phyloP scores from a whole-genome alignment of 2,797 vertebrate genomes.

The Sebastes oblongus region DNA sequence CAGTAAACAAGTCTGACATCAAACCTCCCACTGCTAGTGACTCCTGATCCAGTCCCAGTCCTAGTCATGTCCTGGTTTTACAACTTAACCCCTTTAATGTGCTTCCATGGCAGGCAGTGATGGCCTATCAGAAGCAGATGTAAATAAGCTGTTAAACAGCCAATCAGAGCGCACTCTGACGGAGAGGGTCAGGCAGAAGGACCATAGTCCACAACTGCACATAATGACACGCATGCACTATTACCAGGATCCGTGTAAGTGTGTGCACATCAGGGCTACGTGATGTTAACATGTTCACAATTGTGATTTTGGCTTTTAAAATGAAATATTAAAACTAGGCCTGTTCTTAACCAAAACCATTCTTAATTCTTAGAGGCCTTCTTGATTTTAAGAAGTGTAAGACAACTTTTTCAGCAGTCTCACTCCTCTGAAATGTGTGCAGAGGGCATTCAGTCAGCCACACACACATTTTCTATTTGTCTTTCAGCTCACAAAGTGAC shows the following conservation, averaged over 20 bases:
- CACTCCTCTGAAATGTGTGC: too few relatives aligned
- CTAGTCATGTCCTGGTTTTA: constrained; percentile 47
- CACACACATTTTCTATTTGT: background rate
- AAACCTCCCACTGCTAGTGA: background rate
- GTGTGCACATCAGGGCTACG: background rate
- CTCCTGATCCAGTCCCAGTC: constrained; percentile 41
- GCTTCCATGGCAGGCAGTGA: constrained; percentile 55
- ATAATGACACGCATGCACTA: constrained; percentile 21
- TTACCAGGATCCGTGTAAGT: background rate
- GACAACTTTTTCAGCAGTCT: too few relatives aligned
- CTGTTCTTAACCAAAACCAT: too few relatives aligned
- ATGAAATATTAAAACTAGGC: background rate
- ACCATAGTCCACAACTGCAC: constrained; percentile 51
- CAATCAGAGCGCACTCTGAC: constrained; percentile 53
- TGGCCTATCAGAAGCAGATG: constrained; percentile 62
- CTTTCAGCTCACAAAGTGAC: background rate
- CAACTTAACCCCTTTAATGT: constrained; percentile 48
- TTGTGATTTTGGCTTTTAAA: background rate
- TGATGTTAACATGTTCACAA: background rate
- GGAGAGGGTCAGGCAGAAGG: constrained; percentile 78
- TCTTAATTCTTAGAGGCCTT: too few relatives aligned
- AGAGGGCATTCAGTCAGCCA: background rate
- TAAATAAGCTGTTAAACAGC: constrained; percentile 55
- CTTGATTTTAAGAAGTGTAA: too few relatives aligned
- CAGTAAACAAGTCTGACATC: background rate